Percentiles rank a stretch among this genome's conserved stretches.
Evolutionary conservation across 1,140 invertebrate genomes (phyloP).

Genomic region (Bombus consobrinus): DNA sequence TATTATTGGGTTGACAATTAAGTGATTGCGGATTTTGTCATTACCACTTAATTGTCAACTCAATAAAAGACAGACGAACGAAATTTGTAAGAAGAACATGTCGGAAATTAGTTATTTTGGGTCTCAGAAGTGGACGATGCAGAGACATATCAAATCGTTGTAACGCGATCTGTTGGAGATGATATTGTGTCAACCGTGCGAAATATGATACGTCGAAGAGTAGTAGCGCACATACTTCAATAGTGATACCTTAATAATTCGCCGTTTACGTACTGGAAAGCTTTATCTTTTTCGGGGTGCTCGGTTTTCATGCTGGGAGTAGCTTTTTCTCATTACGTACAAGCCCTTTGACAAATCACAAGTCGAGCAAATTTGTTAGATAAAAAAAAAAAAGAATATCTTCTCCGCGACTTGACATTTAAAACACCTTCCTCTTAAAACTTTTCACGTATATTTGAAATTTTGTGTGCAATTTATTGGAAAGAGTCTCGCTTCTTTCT

Average conservation of each 20-base stretch:
- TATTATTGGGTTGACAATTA: too few species aligned
- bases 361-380: too few species aligned
- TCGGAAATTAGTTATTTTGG: neutral
- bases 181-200: neutral
- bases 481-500: too few species aligned
- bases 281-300: neutral
- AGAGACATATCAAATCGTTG: neutral
- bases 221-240: neutral
- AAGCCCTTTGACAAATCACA: neutral
- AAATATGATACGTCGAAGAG: neutral
- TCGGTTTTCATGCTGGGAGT: neutral
- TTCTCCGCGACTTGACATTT: too few species aligned
- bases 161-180: neutral
- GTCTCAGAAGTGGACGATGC: neutral
- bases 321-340: neutral
- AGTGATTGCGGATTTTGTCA: too few species aligned
- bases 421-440: too few species aligned
- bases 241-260: neutral
- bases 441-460: too few species aligned
- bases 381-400: too few species aligned
- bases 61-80: neutral
- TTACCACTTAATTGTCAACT: too few species aligned
- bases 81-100: neutral
- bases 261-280: neutral
- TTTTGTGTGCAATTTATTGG: too few species aligned